phyloP scores from a whole-genome alignment of 2,888 invertebrate species.

The Ptychoptera contaminata region DNA sequence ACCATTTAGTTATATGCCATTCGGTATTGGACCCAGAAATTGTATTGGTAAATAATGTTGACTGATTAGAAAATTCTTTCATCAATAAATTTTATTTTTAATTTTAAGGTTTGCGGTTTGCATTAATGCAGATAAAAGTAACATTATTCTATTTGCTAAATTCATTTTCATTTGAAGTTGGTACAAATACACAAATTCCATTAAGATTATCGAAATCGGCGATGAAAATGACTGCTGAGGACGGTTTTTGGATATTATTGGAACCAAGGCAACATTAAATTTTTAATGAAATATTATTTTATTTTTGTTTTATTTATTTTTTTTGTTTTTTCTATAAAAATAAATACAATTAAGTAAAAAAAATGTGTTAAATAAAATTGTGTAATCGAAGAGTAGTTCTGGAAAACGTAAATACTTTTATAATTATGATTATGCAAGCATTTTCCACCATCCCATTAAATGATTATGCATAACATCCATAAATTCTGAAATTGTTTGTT shows the following conservation, averaged over 20 bases:
- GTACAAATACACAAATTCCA: slow-evolving; percentile 7
- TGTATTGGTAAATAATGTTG: slow-evolving; percentile 30
- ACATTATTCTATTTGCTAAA: slow-evolving; percentile 6
- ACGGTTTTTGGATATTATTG: neutral
- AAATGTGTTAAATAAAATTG: no score
- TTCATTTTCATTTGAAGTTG: slow-evolving; percentile 6
- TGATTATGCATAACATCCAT: slow-evolving; percentile 21
- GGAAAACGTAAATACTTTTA: no score
- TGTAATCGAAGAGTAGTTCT: no score
- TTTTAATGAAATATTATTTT: no score
- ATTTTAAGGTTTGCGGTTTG: slow-evolving; percentile 8
- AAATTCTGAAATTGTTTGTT: slow-evolving; percentile 18
- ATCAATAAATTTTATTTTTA: neutral
- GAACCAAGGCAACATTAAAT: no score
- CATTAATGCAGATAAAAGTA: slow-evolving; percentile 9
- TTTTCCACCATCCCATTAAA: slow-evolving; percentile 24
- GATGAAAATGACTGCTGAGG: slow-evolving; percentile 1
- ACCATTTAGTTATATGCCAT: slow-evolving; percentile 7
- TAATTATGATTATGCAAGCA: slow-evolving; percentile 6
- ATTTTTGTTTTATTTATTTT: no score
- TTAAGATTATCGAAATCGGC: slow-evolving; percentile 2
- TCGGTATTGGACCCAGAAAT: slow-evolving; percentile 20
- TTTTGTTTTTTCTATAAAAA: no score
- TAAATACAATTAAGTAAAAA: no score
- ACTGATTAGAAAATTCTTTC: neutral